Base-by-base conservation (phyloP, 2,888 invertebrate species). In the Caenorhabditis afra region DNA sequence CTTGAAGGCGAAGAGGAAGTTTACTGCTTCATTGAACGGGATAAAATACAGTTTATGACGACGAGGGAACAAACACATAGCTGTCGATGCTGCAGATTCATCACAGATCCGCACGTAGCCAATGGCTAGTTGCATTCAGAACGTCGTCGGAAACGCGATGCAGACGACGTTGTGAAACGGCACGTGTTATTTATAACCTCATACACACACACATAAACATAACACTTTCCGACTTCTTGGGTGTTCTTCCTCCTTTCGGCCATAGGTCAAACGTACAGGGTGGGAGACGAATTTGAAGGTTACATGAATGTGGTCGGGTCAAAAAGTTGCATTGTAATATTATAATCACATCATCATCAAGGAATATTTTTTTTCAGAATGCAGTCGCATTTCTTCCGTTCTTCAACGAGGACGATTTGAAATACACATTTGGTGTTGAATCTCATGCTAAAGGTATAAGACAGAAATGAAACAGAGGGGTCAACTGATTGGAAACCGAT, bases 391-490 rank as follows among this genome's bases (percentile, higher is more conserved):
- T 88, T 52, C 74, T 86, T 41, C 87, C 86, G 50, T 89, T 89
- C 81, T 89, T 89, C 84, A 84, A 86, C 12, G 84, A 88, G 23
- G 88, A 89, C 45, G 89, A 89, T 68, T 84, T 89, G 57, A 84
- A 85, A 64, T 90, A 89, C 74, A 89, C 89, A 52, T 89, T 89
- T 67, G 89, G 89, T 41, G 89, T 89, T 35, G 71, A 83, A 18
- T 73, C 77, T 11, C 74, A 85, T 50, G 65, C 55, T n/a, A 62
- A 85, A 68, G 86, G 87, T 83, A 66, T 4, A 3, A 12, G 29
- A 12, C 37, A 37, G 7, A 18, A n/a, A 35, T 41, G 18, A 39
- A 11, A 52, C 18, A 59, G 14, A 55, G 39, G 10, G 10, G 10
- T 29, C 44, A 49, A 11, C 1, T 45, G 14, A 41, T 29, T 22